Conservation (phyloP, 2,888 invertebrate genomes). For the Yponomeuta malinellus region DNA sequence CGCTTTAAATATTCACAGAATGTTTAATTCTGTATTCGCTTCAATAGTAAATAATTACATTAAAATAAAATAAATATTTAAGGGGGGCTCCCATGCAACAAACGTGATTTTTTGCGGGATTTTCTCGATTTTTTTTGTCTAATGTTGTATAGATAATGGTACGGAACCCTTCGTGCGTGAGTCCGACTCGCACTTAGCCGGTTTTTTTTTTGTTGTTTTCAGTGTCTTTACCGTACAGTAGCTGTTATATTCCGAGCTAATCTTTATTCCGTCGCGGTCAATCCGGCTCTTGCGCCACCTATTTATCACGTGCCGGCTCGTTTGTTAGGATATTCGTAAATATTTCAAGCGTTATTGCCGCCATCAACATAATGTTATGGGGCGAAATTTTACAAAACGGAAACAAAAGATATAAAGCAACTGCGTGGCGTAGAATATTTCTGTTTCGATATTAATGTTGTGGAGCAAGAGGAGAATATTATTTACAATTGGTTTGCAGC, state of each 20-base stretch:
- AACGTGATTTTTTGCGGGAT: no score
- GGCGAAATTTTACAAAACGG: slow-evolving; percentile 71
- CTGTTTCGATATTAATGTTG: slow-evolving; percentile 56
- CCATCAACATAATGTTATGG: slow-evolving; percentile 75
- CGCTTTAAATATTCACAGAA: no score
- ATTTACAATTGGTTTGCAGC: slow-evolving; percentile 38
- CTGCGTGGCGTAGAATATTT: slow-evolving; percentile 48
- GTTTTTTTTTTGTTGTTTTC: no score
- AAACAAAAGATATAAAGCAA: slow-evolving; percentile 66
- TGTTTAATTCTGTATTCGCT: no score
- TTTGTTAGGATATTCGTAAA: slow-evolving; percentile 73
- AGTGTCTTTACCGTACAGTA: neutral
- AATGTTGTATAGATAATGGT: no score
- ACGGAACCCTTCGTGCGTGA: no score
- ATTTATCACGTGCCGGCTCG: slow-evolving; percentile 64
- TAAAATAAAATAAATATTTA: no score
- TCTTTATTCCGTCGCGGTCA: slow-evolving; percentile 62
- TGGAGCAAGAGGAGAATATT: slow-evolving; percentile 35
- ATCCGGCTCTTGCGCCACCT: slow-evolving; percentile 52
- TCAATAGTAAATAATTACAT: no score
- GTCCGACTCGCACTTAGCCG: no score
- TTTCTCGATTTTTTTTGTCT: no score
- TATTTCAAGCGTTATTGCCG: slow-evolving; percentile 72
- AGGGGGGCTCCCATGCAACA: no score
- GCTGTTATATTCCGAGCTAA: slow-evolving; percentile 29